Evolutionary conservation across 2,888 invertebrate species (phyloP).

Genomic region (Laothoe populi): DNA sequence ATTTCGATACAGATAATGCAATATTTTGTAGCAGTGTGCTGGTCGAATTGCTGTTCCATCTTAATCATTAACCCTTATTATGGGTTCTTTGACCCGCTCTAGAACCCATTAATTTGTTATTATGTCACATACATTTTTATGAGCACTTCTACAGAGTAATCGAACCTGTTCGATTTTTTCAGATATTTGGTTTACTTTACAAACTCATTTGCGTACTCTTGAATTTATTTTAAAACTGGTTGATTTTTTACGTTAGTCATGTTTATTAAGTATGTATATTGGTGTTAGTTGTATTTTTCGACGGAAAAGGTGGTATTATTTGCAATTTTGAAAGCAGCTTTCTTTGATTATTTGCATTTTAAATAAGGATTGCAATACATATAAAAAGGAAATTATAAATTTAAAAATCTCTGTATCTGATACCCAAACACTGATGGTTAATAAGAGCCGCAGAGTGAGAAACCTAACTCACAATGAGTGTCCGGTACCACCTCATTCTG

Average conservation of each 20-base stretch:
- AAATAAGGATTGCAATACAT: too few relatives aligned
- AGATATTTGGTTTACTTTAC: background rate
- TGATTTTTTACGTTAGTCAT: background rate
- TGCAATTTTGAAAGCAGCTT: too few relatives aligned
- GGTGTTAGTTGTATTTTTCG: background rate
- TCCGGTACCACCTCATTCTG: too few relatives aligned
- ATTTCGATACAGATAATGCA: too few relatives aligned
- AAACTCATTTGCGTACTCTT: background rate
- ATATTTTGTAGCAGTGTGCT: too few relatives aligned
- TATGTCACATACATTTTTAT: slow-evolving; percentile 6
- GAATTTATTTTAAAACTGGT: background rate
- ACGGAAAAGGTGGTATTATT: too few relatives aligned
- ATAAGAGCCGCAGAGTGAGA: too few relatives aligned
- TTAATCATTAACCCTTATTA: background rate
- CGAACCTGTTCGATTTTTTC: background rate
- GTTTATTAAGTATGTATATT: background rate
- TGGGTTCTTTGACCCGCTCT: background rate
- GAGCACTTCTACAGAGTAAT: background rate
- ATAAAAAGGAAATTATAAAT: too few relatives aligned
- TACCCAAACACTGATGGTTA: too few relatives aligned
- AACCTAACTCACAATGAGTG: too few relatives aligned
- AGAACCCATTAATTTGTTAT: slow-evolving; percentile 1
- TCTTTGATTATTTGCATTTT: too few relatives aligned
- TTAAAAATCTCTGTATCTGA: too few relatives aligned
- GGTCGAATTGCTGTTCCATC: background rate